Conservation (phyloP, 1,140 invertebrate genomes). For the Bombus huntii region DNA sequence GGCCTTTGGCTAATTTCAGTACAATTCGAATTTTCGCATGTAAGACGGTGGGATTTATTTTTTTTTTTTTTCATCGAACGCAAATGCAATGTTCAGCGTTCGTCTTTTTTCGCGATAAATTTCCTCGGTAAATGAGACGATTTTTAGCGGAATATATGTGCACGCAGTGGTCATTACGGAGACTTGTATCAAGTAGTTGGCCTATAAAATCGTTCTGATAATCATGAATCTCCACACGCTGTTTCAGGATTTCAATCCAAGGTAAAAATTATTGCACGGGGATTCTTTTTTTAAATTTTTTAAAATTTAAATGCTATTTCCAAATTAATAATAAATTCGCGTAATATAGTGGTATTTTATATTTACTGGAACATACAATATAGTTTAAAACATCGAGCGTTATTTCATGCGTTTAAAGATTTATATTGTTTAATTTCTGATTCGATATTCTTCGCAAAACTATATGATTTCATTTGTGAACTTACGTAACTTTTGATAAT, state of each 20-base stretch:
- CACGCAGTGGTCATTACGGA: slow-evolving; percentile 16
- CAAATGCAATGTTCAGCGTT: slow-evolving; percentile 55
- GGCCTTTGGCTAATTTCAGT: slow-evolving; percentile 64
- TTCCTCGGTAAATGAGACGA: slow-evolving; percentile 55
- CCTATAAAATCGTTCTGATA: slow-evolving; percentile 55
- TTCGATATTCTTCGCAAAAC: background rate
- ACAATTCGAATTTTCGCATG: slow-evolving; percentile 62
- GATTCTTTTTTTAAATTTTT: background rate
- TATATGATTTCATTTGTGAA: background rate
- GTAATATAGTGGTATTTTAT: background rate
- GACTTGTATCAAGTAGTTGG: slow-evolving; percentile 49
- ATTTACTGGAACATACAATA: background rate
- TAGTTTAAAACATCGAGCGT: background rate
- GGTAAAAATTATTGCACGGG: slow-evolving; percentile 82
- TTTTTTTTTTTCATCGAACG: slow-evolving; percentile 38
- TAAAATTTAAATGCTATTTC: background rate
- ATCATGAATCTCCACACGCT: slow-evolving; percentile 94
- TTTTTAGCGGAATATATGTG: slow-evolving; percentile 53
- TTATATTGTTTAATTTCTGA: background rate
- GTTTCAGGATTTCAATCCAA: slow-evolving; percentile 96
- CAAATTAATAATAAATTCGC: background rate
- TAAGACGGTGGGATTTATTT: slow-evolving; percentile 47
- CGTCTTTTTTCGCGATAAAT: slow-evolving; percentile 45
- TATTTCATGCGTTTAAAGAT: background rate
- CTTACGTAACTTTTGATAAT: background rate